phyloP scores from a whole-genome alignment of 2,888 invertebrate genomes.

The Dendrolimus pini region DNA sequence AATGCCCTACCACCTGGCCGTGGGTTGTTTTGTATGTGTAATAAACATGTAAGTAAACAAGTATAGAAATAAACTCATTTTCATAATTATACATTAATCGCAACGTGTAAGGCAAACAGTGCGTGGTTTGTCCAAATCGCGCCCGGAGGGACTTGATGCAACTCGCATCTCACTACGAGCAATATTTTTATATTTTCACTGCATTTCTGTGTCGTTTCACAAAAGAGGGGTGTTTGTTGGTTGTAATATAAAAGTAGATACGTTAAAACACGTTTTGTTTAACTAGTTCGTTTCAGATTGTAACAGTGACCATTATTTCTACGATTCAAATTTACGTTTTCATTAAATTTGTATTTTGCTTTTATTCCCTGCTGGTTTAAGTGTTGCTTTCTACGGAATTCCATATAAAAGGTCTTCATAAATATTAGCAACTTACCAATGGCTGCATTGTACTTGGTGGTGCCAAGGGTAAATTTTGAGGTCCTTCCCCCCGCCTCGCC shows the following conservation, averaged over 20 bases:
- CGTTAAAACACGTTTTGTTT: constrained; percentile 34
- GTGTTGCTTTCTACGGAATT: neutral
- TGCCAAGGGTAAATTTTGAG: too few relatives aligned
- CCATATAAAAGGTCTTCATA: too few relatives aligned
- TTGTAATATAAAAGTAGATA: constrained; percentile 47
- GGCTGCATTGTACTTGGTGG: too few relatives aligned
- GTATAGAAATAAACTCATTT: too few relatives aligned
- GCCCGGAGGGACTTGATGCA: constrained; percentile 44
- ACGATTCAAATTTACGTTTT: too few relatives aligned
- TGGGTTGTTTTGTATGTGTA: too few relatives aligned
- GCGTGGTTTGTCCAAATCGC: constrained; percentile 31
- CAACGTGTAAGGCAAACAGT: constrained; percentile 18
- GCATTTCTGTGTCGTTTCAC: constrained; percentile 41
- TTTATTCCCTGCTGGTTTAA: neutral
- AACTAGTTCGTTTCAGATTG: constrained; percentile 20
- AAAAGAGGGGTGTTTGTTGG: constrained; percentile 45
- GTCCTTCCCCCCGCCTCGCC: too few relatives aligned
- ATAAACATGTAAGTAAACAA: too few relatives aligned
- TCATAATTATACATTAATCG: too few relatives aligned
- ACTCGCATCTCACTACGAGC: constrained; percentile 42
- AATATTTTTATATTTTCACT: constrained; percentile 60
- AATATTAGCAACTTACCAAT: too few relatives aligned
- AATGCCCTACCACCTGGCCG: too few relatives aligned
- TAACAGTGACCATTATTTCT: constrained; percentile 1
- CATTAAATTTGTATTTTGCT: too few relatives aligned